Conservation (phyloP, 2,113 vertebrate genomes). For the Podiceps cristatus region DNA sequence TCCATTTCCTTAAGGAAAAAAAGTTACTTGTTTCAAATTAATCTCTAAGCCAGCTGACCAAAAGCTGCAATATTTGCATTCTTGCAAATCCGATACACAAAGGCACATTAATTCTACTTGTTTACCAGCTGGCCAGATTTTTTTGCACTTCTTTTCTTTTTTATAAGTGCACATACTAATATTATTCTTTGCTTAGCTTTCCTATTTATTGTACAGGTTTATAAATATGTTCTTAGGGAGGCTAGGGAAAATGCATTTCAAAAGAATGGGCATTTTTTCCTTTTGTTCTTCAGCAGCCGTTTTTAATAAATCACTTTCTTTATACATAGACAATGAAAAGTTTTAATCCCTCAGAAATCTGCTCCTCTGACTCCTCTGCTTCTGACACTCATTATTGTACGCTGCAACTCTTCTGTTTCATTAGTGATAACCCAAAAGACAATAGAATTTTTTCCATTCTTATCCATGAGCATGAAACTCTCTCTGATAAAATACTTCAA, state of each 20-base stretch:
- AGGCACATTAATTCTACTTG: conserved; percentile 76
- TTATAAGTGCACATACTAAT: conserved; percentile 33
- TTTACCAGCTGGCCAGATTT: conserved; percentile 67
- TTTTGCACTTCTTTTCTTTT: conserved; percentile 63
- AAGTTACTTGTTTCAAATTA: conserved; percentile 70
- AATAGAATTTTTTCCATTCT: background rate
- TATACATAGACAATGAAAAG: background rate
- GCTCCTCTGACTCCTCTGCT: background rate
- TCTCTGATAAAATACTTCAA: background rate
- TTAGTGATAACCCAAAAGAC: background rate
- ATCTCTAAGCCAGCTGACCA: conserved; percentile 69
- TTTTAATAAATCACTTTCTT: conserved; percentile 27
- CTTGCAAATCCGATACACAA: conserved; percentile 74
- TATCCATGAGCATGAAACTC: background rate
- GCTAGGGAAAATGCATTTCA: background rate
- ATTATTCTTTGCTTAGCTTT: conserved; percentile 61
- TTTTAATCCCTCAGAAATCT: background rate
- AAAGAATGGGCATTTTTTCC: background rate
- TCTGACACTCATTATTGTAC: background rate
- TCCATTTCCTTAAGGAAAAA: conserved; percentile 68
- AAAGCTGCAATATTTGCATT: conserved; percentile 75
- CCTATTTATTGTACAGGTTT: background rate
- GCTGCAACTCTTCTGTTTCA: background rate
- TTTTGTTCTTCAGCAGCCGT: conserved; percentile 3
- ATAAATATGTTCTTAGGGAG: background rate